phyloP scores from a whole-genome alignment of 1,140 invertebrate species.

The Eueides isabella region DNA sequence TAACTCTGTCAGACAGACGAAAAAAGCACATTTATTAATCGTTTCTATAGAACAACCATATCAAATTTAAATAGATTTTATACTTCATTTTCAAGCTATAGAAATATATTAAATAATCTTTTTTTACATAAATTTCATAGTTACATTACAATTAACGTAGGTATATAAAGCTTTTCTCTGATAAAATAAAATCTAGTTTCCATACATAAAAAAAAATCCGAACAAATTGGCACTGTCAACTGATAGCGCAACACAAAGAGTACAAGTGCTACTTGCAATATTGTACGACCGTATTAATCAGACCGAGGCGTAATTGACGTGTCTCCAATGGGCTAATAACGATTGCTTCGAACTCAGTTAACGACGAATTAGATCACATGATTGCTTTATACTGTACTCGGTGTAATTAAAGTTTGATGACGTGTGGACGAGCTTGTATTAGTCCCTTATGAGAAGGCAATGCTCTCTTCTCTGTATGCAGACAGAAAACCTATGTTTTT shows the following conservation, averaged over 20 bases:
- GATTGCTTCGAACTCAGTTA: constrained; percentile 28
- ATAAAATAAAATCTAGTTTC: not conserved
- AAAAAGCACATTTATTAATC: no score
- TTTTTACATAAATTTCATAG: no score
- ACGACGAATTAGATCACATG: constrained; percentile 3
- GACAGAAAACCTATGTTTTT: not conserved
- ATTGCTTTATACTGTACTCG: constrained; percentile 15
- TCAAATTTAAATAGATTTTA: no score
- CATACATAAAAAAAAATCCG: not conserved
- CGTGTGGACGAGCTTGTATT: not conserved
- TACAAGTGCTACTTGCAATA: constrained; percentile 14
- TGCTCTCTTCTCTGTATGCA: not conserved
- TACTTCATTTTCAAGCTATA: no score
- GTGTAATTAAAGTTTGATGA: not conserved
- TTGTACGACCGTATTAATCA: constrained; percentile 21
- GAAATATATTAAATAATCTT: no score
- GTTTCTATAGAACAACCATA: no score
- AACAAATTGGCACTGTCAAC: constrained; percentile 17
- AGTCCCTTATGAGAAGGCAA: not conserved
- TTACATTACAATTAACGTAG: no score
- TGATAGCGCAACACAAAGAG: constrained; percentile 12
- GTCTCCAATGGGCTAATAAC: constrained; percentile 29
- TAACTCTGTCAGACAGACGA: no score
- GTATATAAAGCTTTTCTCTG: not conserved
- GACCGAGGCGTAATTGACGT: constrained; percentile 28